Evolutionary conservation across 2,888 invertebrate genomes (phyloP), one percentile per base, ranked within the genome.

Genomic region (Leptopilina syphax): DNA sequence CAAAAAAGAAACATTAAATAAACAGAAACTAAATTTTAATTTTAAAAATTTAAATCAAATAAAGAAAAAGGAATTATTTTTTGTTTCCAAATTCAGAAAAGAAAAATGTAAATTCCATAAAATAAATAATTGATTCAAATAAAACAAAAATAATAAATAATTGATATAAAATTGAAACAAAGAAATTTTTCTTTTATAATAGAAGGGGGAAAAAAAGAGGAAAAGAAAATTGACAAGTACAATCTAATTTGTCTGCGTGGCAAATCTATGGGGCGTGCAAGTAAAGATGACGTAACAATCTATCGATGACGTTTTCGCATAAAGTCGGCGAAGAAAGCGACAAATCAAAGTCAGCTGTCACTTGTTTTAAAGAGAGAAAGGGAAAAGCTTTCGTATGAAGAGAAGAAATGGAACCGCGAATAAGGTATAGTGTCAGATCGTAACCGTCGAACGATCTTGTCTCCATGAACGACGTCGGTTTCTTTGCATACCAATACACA

Each of bases 401-500:
- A 44, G 44, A 44, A 34, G 65, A 65, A 27, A 47, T 65, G 41
- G 63, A 44, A 57, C 60, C 76, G 47, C 7, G 50, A 18, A 66
- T 47, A 67, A 47, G 76, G 34, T 76, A 77, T 78, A 77, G 81
- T 76, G 78, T 12, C 57, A 83, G 77, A 77, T 79, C 78, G 81
- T 80, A 81, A 79, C 83, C 77, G 77, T 79, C 67, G 84, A 85
- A 85, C 82, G 83, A 84, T 84, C 83, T 81, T 78, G 77, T 82
- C 81, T 77, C 67, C 77, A 80, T 80, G 81, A 83, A 84, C 80
- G 86, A 83, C 86, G 81, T 84, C 84, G 87, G 9, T 9, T 84
- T 84, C 83, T 78, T 83, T 81, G 85, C 83, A 87, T 87, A 87
- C 84, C 85, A 87, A 86, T 87, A 57, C 34, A 73, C 84, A 83